Percentiles rank a stretch among this genome's conserved stretches.
phyloP scores from a whole-genome alignment of 2,888 invertebrate species.

The Agrochola lota region DNA sequence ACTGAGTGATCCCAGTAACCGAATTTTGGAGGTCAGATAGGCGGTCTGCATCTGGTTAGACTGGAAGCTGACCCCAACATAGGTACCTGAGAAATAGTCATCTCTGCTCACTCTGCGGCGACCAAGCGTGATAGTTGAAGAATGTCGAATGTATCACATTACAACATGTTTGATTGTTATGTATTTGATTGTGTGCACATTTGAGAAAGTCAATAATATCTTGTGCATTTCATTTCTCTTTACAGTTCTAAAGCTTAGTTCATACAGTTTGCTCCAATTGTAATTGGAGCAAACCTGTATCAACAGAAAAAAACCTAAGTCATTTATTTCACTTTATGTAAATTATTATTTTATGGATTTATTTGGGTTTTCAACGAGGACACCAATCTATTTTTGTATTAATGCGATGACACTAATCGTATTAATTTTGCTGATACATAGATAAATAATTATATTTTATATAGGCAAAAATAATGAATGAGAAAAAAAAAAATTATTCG shows the following conservation, averaged over 20 bases:
- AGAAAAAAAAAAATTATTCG: neutral
- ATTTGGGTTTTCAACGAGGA: neutral
- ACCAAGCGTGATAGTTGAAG: no score
- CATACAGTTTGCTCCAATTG: conserved; percentile 36
- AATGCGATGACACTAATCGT: neutral
- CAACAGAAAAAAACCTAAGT: no score
- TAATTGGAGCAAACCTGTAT: conserved; percentile 31
- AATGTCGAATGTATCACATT: neutral
- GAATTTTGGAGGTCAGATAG: no score
- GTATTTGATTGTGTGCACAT: conserved; percentile 30
- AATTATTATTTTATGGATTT: neutral
- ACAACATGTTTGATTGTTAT: conserved; percentile 27
- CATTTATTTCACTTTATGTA: no score
- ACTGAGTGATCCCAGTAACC: no score
- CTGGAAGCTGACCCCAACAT: neutral
- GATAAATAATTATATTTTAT: neutral
- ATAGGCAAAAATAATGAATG: neutral
- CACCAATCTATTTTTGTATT: neutral
- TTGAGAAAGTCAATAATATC: conserved; percentile 51
- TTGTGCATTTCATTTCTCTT: conserved; percentile 56
- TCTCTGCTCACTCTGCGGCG: no score
- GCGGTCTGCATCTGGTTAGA: neutral
- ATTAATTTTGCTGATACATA: neutral
- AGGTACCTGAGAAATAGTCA: no score
- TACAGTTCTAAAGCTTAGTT: conserved; percentile 25